A percentile compares a stretch with the other conserved stretches of the same genome.
These are phyloP conservation scores for Benthosema pterotum DNA, from an alignment of 2,797 vertebrate genomes.

Conservation along the genomic window DNA sequence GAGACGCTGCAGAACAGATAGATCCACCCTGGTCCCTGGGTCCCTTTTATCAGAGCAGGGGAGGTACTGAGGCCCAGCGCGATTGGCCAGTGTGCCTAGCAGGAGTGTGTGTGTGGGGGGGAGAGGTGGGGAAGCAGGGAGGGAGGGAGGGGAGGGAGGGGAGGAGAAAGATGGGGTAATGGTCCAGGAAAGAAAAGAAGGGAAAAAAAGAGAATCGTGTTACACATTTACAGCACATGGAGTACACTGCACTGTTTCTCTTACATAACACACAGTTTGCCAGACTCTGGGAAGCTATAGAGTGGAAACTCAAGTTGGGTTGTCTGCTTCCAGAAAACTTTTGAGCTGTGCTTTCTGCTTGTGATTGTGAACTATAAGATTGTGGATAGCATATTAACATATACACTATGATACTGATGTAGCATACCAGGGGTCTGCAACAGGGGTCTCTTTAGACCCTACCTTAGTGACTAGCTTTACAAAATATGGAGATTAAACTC, in stretches of 20 bases:
- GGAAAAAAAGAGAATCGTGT: conserved; percentile 53
- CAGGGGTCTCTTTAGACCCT: no score
- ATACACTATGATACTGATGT: background rate
- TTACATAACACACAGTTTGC: conserved; percentile 48
- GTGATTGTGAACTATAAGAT: conserved; percentile 9
- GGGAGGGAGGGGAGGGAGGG: no score
- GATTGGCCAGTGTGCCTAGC: conserved; percentile 61
- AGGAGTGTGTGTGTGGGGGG: conserved; percentile 25
- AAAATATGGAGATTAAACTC: no score
- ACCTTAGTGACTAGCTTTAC: no score
- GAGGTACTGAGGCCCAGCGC: conserved; percentile 51
- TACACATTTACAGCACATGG: conserved; percentile 61
- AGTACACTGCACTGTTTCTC: conserved; percentile 23
- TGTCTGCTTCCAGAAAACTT: background rate
- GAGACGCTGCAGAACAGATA: conserved; percentile 63
- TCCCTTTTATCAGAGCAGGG: conserved; percentile 71
- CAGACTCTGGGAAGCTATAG: conserved; percentile 25
- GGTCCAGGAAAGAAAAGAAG: background rate
- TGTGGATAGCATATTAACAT: background rate
- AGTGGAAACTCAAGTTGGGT: conserved; percentile 25
- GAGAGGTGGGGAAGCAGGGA: background rate
- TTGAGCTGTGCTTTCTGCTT: conserved; percentile 18
- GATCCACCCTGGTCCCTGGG: conserved; percentile 48
- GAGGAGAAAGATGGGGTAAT: background rate
- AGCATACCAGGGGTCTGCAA: no score